Percentiles rank a stretch among this genome's conserved stretches.
Evolutionary conservation across 2,113 vertebrate species (phyloP).

Genomic region (Blennius ocellaris): DNA sequence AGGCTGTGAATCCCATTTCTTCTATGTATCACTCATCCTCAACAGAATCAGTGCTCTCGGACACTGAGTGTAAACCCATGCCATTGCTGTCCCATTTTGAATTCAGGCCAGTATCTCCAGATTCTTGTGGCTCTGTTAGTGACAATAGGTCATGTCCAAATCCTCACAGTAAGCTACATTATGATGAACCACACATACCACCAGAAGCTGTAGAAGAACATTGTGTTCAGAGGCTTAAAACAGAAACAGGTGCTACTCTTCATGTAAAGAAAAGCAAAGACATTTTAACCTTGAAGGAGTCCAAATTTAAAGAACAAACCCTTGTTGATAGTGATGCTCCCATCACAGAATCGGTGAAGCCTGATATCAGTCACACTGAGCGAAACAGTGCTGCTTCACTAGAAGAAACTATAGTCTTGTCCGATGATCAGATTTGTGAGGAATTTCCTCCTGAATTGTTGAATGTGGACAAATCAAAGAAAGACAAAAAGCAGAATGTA

Average conservation of each 20-base stretch:
- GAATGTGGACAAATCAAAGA: neutral
- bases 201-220: neutral
- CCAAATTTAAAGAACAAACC: neutral
- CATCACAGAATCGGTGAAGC: neutral
- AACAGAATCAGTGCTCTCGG: constrained; percentile 52
- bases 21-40: constrained; percentile 24
- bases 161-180: too few relatives aligned
- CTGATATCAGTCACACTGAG: neutral
- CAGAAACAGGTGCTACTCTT: neutral
- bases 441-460: neutral
- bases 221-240: constrained; percentile 5
- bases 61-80: constrained; percentile 26
- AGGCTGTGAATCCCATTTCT: neutral
- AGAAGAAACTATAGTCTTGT: neutral
- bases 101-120: constrained; percentile 49
- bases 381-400: too few relatives aligned
- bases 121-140: constrained; percentile 47
- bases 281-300: neutral
- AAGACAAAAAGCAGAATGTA: constrained; percentile 2
- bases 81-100: constrained; percentile 33
- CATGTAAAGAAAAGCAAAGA: constrained; percentile 13
- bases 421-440: neutral
- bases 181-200: neutral
- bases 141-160: constrained; percentile 14
- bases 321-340: neutral